phyloP scores from a whole-genome alignment of 2,797 vertebrate species.

The Sebastes jordani region DNA sequence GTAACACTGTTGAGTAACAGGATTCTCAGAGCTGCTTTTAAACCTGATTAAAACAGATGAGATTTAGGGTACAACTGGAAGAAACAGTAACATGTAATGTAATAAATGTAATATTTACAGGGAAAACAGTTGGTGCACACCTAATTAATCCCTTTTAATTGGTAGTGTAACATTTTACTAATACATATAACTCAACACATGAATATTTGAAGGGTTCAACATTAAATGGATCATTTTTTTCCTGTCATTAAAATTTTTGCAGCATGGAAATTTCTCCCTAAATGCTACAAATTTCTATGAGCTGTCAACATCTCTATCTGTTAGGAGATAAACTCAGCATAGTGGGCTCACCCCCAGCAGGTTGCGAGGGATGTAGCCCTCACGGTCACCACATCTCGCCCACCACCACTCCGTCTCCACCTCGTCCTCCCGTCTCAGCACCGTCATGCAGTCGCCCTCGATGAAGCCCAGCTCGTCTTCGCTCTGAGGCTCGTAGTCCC shows the following conservation, averaged over 20 bases:
- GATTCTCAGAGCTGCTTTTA: constrained; percentile 4
- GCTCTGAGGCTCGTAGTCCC: constrained; percentile 88
- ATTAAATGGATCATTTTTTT: not conserved
- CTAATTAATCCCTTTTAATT: not conserved
- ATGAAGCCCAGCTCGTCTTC: constrained; percentile 89
- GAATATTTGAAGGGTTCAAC: not conserved
- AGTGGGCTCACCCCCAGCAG: constrained; percentile 87
- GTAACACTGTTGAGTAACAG: constrained; percentile 35
- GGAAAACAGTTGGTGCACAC: not conserved
- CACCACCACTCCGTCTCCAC: constrained; percentile 95
- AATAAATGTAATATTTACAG: no score
- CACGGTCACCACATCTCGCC: constrained; percentile 87
- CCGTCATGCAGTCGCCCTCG: constrained; percentile 92
- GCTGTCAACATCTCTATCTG: not conserved
- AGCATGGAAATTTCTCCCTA: not conserved
- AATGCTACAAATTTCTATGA: rapidly evolving
- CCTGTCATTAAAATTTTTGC: not conserved
- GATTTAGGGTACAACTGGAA: not conserved
- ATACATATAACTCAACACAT: not conserved
- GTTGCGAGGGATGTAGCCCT: constrained; percentile 94
- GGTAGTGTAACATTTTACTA: not conserved
- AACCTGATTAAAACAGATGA: constrained; percentile 3
- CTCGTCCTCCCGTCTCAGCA: constrained; percentile 88
- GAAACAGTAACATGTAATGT: not conserved
- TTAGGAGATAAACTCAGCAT: rapidly evolving